These are phyloP conservation scores for Orchestes rusci DNA, from an alignment of 2,888 invertebrate genomes.

Conservation along the genomic window DNA sequence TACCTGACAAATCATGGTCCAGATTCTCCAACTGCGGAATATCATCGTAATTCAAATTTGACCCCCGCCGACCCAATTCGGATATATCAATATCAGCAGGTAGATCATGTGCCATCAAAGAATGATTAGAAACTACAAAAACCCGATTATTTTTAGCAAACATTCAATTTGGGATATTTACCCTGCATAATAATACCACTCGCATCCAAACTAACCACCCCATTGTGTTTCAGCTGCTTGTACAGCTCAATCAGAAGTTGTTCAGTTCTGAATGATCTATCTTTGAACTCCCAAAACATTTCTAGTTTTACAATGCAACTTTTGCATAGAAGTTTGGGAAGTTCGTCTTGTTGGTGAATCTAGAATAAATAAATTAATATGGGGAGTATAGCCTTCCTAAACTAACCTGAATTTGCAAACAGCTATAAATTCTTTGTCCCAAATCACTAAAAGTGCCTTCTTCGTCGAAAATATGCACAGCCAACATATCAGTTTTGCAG, in stretches of 20 bases:
- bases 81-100: constrained; percentile 37
- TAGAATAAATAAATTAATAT: constrained; percentile 28
- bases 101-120: constrained; percentile 34
- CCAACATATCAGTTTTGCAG: constrained; percentile 39
- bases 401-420: constrained; percentile 49
- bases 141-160: no score
- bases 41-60: constrained; percentile 34
- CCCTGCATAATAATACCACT: constrained; percentile 17
- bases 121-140: constrained; percentile 34
- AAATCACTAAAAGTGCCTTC: constrained; percentile 49
- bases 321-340: constrained; percentile 54
- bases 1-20: constrained; percentile 36
- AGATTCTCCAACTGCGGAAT: constrained; percentile 38
- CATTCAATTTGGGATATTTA: constrained; percentile 2
- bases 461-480: constrained; percentile 41
- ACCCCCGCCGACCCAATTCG: constrained; percentile 35
- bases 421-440: constrained; percentile 51
- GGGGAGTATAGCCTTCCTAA: neutral
- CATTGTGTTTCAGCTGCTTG: constrained; percentile 34
- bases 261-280: constrained; percentile 50
- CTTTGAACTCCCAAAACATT: constrained; percentile 50
- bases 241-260: constrained; percentile 43
- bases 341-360: constrained; percentile 50
- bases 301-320: constrained; percentile 52
- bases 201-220: constrained; percentile 15